Evolutionary conservation across 2,797 vertebrate species (phyloP).

Genomic region (Bradypus variegatus): DNA sequence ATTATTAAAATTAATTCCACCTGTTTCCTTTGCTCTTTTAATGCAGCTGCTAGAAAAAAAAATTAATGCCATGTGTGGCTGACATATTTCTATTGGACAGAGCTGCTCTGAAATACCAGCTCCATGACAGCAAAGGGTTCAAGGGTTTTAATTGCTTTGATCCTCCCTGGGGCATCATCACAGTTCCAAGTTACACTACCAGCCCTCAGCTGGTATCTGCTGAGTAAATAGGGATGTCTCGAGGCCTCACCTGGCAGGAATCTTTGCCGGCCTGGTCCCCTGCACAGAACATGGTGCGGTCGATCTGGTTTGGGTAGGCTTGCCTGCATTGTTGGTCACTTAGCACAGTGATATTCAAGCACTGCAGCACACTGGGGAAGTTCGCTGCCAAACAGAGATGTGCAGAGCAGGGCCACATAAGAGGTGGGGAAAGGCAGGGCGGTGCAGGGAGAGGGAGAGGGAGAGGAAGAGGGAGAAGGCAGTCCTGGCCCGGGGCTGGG

Average conservation of each 20-base stretch:
- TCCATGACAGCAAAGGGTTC: neutral
- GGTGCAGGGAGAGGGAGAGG: neutral
- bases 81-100: neutral
- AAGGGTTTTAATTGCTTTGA: neutral
- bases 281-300: slow-evolving; percentile 59
- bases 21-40: neutral
- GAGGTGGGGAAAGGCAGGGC: fast-evolving
- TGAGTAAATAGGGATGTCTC: fast-evolving
- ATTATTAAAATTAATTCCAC: neutral
- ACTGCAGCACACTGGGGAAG: slow-evolving; percentile 60
- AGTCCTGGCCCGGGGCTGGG: fast-evolving
- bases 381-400: slow-evolving; percentile 32
- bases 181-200: fast-evolving
- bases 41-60: neutral
- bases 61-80: neutral
- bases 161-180: neutral
- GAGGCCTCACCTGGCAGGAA: slow-evolving; percentile 62
- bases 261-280: slow-evolving; percentile 50
- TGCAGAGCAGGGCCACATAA: neutral
- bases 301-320: slow-evolving; percentile 23
- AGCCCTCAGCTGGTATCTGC: fast-evolving
- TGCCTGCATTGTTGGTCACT: slow-evolving; percentile 17
- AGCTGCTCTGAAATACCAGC: neutral
- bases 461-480: fast-evolving
- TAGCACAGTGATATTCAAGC: slow-evolving; percentile 46